Evolutionary conservation across 2,797 vertebrate species (phyloP), one percentile per base, ranked within the genome.

Genomic region (Bryconaethiops microstoma): DNA sequence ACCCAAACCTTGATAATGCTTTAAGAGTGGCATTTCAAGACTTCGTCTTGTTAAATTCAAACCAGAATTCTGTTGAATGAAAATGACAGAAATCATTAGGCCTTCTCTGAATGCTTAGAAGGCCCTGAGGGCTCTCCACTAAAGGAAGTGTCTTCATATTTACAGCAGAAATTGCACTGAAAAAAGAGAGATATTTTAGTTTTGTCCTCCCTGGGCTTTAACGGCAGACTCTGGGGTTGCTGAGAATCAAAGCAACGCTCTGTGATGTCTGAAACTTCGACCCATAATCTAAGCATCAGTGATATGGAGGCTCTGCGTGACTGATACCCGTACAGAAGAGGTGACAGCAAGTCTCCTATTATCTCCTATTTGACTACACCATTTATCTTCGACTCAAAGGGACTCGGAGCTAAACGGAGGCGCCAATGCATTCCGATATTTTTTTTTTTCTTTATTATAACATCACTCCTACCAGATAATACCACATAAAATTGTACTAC

Each of bases 331-430:
- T 48, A 48, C 68, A 70, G 45, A 64, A 39, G 50, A 29, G 8
- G 50, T 25, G 50, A 55, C 7, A n/a, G 69, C 7, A 5, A 72
- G 69, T 72, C 35, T 35, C 55, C 29, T 29, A 29, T 72, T 55
- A 72, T 72, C 16, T 54, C 29, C 63, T 19, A n/a, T 72, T 72
- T 54, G 23, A 55, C 50, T 55, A 25, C 4, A 17, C 69, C n/a
- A 19, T 65, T 65, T 42, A 42, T 65, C 63, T 42, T 17, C 40
- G 63, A 54, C 13, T 72, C 69, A 55, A 54, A 52, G 19, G 16
- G 50, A 54, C 48, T 19, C 35, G 16, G 29, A 65, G 63, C 16
- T n/a, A 65, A 65, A 40, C 23, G 29, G 69, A 71, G 16, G 8
- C 19, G 19, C 50, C 35, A 35, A 39, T 48, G 14, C 17, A 72